Percentiles rank a stretch among this genome's conserved stretches.
Evolutionary conservation across 2,888 invertebrate species (phyloP).

Genomic region (Periphyllus acericola): DNA sequence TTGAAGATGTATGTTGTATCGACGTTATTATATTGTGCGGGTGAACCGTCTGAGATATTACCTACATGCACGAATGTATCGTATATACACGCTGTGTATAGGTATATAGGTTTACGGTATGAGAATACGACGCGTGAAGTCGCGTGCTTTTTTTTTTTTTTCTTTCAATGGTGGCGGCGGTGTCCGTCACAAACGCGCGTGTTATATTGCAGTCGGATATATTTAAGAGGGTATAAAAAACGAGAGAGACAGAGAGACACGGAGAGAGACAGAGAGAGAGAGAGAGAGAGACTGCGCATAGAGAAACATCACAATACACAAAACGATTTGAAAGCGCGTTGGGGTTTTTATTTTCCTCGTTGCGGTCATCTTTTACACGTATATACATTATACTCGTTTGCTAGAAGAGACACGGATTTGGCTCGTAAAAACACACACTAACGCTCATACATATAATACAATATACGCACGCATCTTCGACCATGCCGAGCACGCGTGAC

Average conservation of each 20-base stretch:
- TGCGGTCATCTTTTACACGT: background rate
- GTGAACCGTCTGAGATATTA: too few species aligned
- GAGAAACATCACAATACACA: background rate
- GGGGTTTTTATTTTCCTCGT: background rate
- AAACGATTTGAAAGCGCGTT: background rate
- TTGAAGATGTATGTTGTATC: too few species aligned
- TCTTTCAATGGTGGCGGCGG: slow-evolving; percentile 23
- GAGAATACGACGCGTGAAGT: background rate
- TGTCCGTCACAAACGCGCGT: slow-evolving; percentile 6
- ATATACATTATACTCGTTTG: too few species aligned
- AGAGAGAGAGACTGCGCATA: too few species aligned
- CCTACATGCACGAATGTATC: background rate
- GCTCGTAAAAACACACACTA: background rate
- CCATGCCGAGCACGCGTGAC: slow-evolving; percentile 25
- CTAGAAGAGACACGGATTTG: background rate
- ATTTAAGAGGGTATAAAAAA: background rate
- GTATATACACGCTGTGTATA: background rate
- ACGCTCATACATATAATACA: background rate
- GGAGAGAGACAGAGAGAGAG: background rate
- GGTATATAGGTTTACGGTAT: background rate
- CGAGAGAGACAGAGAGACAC: background rate
- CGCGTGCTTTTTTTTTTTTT: background rate
- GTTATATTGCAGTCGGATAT: background rate
- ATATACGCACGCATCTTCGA: background rate
- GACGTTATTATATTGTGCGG: too few species aligned